Base-by-base conservation (phyloP, 2,797 vertebrate genomes). In the Mustela erminea region DNA sequence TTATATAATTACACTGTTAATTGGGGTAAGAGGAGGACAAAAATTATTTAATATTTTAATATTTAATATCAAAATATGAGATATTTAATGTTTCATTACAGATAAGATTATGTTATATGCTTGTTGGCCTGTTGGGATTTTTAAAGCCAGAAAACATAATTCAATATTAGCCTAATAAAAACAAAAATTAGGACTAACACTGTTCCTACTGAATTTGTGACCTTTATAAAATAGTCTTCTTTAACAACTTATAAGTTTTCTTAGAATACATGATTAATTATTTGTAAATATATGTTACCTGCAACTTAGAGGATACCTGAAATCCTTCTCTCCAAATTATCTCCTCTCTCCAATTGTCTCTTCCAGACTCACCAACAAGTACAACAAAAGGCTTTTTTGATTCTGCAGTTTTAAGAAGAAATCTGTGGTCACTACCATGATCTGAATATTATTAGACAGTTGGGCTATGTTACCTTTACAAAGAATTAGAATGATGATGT, bases 1-100 rank as follows among this genome's bases (percentile, higher is more conserved):
- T 96, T 13, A 70, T 92, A 10, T 43, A 49, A 90, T 89, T 68
- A 70, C 3, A 75, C 25, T 78, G 14, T 90, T 88, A 92, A 96
- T 92, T 90, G 70, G 60, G 60, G 56, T 49, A 62, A 83, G 41
- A 77, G 35, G 20, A 74, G 7, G 72, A 72, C 15, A 41, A 75
- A 83, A 35, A 70, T 64, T 23, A 54, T 38, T 68, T 77, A 58
- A 72, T 49, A n/a, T 49, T 43, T 93, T 94, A 58, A 58, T 58
- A 58, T 25, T 60, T 60, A 25, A 87, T 32, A 80, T 52, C 5
- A 35, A 72, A 94, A 60, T 83, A 35, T 77, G 12, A 85, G 60
- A 58, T 74, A 90, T 72, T 78, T 93, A 81, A 52, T 64, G 21
- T 64, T 95, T 87, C 3, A 7, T 52, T 84, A 85, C 70, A 84